Conservation (phyloP, 2,113 vertebrate genomes). For the Ellobius talpinus region DNA sequence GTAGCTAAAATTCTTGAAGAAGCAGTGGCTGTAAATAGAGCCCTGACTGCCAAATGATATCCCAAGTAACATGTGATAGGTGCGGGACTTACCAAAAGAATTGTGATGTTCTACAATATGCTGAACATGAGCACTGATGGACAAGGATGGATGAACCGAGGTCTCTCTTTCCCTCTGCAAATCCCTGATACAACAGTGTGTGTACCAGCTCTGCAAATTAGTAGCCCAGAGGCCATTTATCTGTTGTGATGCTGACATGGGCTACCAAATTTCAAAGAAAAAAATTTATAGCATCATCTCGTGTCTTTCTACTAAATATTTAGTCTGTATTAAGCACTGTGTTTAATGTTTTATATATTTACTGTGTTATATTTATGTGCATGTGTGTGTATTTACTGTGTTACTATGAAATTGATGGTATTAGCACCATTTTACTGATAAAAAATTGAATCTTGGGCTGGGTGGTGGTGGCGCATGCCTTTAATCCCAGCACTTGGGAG, state of each 20-base stretch:
- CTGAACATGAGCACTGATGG: not conserved
- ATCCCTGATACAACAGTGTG: not conserved
- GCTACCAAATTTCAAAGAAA: not conserved
- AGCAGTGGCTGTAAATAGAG: not conserved
- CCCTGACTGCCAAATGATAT: conserved; percentile 25
- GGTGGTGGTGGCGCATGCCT: too few species aligned
- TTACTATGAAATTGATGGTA: conserved; percentile 12
- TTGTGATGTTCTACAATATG: not conserved
- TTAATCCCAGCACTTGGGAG: too few species aligned
- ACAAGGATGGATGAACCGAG: not conserved
- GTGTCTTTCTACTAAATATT: conserved; percentile 31
- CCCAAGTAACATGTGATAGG: not conserved
- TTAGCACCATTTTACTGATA: conserved; percentile 36
- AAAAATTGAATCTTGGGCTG: conserved; percentile 12
- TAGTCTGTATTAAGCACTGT: not conserved
- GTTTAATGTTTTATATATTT: conserved; percentile 13
- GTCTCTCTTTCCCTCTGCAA: not conserved
- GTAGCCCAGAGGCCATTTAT: not conserved
- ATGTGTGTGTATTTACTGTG: not conserved
- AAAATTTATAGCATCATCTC: not conserved
- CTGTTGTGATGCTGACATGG: not conserved
- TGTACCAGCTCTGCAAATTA: not conserved
- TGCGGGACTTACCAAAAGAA: not conserved
- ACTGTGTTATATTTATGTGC: not conserved
- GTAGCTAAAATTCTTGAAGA: conserved; percentile 32